phyloP scores from a whole-genome alignment of 2,797 vertebrate species.

The Hippocampus kuda region DNA sequence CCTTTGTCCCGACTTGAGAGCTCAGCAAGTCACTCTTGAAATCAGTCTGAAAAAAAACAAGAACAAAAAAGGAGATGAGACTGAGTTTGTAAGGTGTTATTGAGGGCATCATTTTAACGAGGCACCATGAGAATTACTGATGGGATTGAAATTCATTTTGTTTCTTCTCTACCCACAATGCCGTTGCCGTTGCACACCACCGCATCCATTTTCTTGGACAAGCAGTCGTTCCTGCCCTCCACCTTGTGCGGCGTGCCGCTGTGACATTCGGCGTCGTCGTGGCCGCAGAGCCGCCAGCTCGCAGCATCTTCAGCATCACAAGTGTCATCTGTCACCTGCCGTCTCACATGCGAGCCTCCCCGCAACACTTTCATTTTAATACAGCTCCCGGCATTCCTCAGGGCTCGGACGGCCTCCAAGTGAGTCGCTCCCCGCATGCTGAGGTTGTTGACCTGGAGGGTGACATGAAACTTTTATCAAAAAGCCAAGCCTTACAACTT shows the following conservation, averaged over 20 bases:
- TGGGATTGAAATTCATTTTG: not conserved
- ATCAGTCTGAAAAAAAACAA: slow-evolving; percentile 29
- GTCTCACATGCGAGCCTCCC: slow-evolving; percentile 30
- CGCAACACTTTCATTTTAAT: slow-evolving; percentile 66
- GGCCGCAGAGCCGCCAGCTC: slow-evolving; percentile 19
- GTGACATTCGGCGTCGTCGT: not conserved
- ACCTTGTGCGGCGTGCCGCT: slow-evolving; percentile 12
- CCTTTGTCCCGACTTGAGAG: slow-evolving; percentile 39
- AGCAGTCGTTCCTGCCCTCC: slow-evolving; percentile 16
- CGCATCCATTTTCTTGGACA: slow-evolving; percentile 42
- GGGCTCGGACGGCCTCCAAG: slow-evolving; percentile 61
- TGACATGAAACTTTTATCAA: slow-evolving; percentile 18
- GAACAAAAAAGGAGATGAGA: not conserved
- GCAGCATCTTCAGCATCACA: slow-evolving; percentile 12
- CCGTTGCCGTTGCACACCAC: slow-evolving; percentile 62
- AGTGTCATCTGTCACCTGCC: slow-evolving; percentile 10
- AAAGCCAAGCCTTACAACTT: slow-evolving; percentile 7
- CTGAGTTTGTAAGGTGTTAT: not conserved
- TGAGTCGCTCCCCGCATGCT: slow-evolving; percentile 62
- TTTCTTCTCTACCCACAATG: slow-evolving; percentile 45
- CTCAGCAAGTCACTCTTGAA: slow-evolving; percentile 25
- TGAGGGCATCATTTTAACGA: not conserved
- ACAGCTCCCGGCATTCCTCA: slow-evolving; percentile 66
- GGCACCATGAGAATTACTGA: not conserved
- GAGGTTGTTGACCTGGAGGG: slow-evolving; percentile 64